Evolutionary conservation across 2,888 invertebrate species (phyloP).

Genomic region (Synanthedon andrenaeformis): DNA sequence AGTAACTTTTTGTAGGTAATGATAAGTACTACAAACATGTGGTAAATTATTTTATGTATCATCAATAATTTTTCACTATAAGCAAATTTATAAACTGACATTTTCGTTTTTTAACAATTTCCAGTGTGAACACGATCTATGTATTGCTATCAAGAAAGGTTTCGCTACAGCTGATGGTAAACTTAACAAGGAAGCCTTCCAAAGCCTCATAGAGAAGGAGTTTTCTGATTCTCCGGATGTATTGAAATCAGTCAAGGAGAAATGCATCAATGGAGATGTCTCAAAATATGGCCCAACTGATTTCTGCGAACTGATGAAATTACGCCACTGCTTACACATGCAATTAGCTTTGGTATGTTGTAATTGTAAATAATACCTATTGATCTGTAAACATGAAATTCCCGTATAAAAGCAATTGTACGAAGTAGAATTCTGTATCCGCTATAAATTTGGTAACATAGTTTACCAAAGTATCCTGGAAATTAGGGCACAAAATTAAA

Average conservation of each 20-base stretch:
- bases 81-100: too few relatives aligned
- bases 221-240: conserved; percentile 9
- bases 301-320: conserved; percentile 16
- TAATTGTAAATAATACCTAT: too few relatives aligned
- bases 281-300: conserved; percentile 14
- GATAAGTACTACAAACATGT: too few relatives aligned
- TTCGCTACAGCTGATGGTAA: conserved; percentile 16
- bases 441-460: too few relatives aligned
- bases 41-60: too few relatives aligned
- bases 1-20: too few relatives aligned
- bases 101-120: neutral
- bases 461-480: too few relatives aligned
- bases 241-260: conserved; percentile 9
- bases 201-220: conserved; percentile 4
- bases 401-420: too few relatives aligned
- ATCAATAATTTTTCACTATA: too few relatives aligned
- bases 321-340: conserved; percentile 11
- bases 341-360: conserved; percentile 11
- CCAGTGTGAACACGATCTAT: conserved; percentile 7
- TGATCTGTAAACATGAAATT: too few relatives aligned
- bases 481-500: too few relatives aligned
- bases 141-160: conserved; percentile 16
- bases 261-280: conserved; percentile 18
- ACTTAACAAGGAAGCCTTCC: conserved; percentile 14
- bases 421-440: too few relatives aligned